Conservation (phyloP, 2,888 invertebrate genomes). For the Lymantria monacha region DNA sequence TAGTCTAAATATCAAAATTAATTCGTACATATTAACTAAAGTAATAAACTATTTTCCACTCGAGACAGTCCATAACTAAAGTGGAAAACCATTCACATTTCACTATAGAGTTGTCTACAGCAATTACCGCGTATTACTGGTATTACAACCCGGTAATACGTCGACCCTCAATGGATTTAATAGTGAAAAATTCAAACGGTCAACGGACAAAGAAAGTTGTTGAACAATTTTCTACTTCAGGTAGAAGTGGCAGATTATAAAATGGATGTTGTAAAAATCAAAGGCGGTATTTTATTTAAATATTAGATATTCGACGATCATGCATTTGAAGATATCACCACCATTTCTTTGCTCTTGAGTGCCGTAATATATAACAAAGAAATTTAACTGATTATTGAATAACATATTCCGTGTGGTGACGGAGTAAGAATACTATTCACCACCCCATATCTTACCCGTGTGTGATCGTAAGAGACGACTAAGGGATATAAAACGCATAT, state of each 20-base stretch:
- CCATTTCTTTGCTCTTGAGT: too few species aligned
- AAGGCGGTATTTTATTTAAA: constrained; percentile 13
- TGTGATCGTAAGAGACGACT: too few species aligned
- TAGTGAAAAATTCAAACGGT: constrained; percentile 73
- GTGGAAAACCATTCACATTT: constrained; percentile 40
- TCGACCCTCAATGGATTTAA: constrained; percentile 51
- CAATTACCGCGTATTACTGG: constrained; percentile 37
- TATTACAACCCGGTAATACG: constrained; percentile 14
- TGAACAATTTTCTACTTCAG: constrained; percentile 75
- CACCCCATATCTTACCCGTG: too few species aligned
- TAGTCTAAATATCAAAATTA: too few species aligned
- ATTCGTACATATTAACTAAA: not conserved
- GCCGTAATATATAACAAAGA: too few species aligned
- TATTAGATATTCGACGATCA: too few species aligned
- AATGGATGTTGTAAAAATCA: constrained; percentile 9
- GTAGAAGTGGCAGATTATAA: constrained; percentile 56
- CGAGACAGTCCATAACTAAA: constrained; percentile 46
- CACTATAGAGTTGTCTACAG: constrained; percentile 34
- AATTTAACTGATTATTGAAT: too few species aligned
- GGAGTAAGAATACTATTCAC: too few species aligned
- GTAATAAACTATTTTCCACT: constrained; percentile 32
- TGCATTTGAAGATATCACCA: too few species aligned
- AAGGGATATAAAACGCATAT: too few species aligned
- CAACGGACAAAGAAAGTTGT: constrained; percentile 73
- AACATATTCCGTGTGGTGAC: too few species aligned